Base-by-base conservation (phyloP, 30 jellyfish, hydroid and myxozoan species). In the Sanderia malayensis region DNA sequence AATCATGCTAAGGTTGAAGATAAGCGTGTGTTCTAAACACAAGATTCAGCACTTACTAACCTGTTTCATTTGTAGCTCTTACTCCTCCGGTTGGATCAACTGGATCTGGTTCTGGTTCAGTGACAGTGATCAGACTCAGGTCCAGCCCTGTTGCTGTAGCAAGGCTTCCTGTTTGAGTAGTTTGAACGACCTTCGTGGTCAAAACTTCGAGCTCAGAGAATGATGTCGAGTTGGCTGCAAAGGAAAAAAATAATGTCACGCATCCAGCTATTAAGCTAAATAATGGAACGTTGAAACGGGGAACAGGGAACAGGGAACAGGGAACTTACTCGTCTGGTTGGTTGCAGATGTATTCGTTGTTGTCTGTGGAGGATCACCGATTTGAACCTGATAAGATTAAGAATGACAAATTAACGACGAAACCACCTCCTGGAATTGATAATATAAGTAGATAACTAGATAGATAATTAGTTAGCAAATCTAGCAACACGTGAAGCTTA, bases 101-200 rank as follows among this genome's bases (percentile, higher is more conserved):
- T 0, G 95, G 95, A 19, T 74, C 81, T 15, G 97, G 94, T 41
- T 61, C 71, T 29, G 97, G 97, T 65, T 82, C 95, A n/a, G 89
- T 78, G 1, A 89, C 97, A 58, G 83, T 63, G 19, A 89, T 74
- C 13, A 78, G 94, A 59, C 73, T 92, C 18, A 89, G 58, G 3
- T 68, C 75, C 34, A 89, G 53, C 28, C 87, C 85, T 18, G 88
- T 76, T 21, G 95, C 94, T 18, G 73, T 31, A 0, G 94, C 71
- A 7, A 89, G 83, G 21, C 60, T 9, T 0, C 97, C 97, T 1
- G 93, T 89, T 30, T 89, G 97, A 10, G 94, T 21, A 30, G 69
- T 74, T 44, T 89, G 94, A 4, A 89, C 97, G 10, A 89, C 86
- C 32, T 67, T 71, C 24, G 89, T 62, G 2, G 97, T 77, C 55